Evolutionary conservation across 1,140 invertebrate species (phyloP).

Genomic region (Ceratina australensis): DNA sequence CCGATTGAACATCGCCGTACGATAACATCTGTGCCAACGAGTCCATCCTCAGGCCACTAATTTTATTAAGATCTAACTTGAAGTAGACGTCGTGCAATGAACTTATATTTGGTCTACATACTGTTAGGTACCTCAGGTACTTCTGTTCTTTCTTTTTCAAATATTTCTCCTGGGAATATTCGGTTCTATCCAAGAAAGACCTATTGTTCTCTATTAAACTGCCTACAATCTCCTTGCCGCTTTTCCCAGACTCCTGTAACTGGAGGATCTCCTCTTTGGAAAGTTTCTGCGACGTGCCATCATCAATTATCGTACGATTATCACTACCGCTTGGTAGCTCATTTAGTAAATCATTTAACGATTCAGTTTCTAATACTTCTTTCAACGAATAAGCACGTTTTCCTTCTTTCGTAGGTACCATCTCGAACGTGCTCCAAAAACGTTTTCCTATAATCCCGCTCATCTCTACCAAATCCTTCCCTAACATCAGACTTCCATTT

Average conservation of each 20-base stretch:
- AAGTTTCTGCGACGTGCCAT: conserved; percentile 92
- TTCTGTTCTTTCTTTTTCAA: conserved; percentile 96
- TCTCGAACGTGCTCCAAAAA: conserved; percentile 90
- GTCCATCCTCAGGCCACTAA: conserved; percentile 90
- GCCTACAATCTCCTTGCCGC: conserved; percentile 91
- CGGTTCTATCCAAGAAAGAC: conserved; percentile 92
- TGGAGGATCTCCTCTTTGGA: conserved; percentile 90
- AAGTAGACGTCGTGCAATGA: conserved; percentile 90
- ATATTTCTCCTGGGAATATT: conserved; percentile 96
- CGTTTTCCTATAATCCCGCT: conserved; percentile 85
- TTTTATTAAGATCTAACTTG: conserved; percentile 86
- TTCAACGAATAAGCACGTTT: conserved; percentile 82
- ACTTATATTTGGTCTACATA: conserved; percentile 87
- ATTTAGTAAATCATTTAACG: conserved; percentile 72
- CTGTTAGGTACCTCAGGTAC: conserved; percentile 89
- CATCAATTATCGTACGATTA: conserved; percentile 91
- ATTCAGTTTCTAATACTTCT: conserved; percentile 75
- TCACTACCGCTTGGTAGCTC: conserved; percentile 83
- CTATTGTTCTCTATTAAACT: conserved; percentile 93
- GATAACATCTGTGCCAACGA: conserved; percentile 92
- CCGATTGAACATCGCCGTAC: conserved; percentile 88
- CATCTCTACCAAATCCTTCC: conserved; percentile 87
- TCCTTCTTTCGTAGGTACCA: conserved; percentile 82
- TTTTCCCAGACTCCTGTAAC: conserved; percentile 86
- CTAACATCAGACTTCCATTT: conserved; percentile 83